These are phyloP conservation scores for Oreohelix idahoensis DNA, from an alignment of 1,140 invertebrate genomes.

Conservation along the genomic window DNA sequence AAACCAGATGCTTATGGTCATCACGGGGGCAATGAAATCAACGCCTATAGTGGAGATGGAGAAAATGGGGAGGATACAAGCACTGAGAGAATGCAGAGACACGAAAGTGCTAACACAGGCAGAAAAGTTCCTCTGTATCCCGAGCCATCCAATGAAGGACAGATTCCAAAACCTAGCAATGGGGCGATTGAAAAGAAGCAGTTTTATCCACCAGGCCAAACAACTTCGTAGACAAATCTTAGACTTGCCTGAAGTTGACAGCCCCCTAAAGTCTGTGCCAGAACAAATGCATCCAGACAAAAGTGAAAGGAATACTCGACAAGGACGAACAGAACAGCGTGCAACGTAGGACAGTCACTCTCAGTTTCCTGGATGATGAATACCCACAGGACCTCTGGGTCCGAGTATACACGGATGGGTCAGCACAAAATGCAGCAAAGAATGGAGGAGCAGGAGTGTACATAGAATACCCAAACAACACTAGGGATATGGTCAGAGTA, in stretches of 20 bases:
- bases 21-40: too few species aligned
- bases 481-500: neutral
- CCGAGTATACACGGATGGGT: constrained; percentile 1
- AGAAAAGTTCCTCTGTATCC: neutral
- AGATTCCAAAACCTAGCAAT: neutral
- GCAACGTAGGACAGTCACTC: neutral
- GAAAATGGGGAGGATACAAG: too few species aligned
- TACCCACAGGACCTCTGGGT: neutral
- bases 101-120: neutral
- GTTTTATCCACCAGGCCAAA: neutral
- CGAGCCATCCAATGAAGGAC: neutral
- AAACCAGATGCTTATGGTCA: too few species aligned
- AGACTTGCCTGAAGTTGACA: neutral
- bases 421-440: neutral
- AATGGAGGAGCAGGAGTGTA: neutral
- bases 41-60: too few species aligned
- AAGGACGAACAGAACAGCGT: neutral
- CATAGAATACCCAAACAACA: neutral
- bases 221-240: neutral
- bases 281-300: neutral
- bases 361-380: neutral
- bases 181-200: neutral
- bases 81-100: neutral
- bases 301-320: neutral
- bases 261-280: neutral